Conservation (phyloP, 1,140 invertebrate genomes). For the Drosophila setifemur region DNA sequence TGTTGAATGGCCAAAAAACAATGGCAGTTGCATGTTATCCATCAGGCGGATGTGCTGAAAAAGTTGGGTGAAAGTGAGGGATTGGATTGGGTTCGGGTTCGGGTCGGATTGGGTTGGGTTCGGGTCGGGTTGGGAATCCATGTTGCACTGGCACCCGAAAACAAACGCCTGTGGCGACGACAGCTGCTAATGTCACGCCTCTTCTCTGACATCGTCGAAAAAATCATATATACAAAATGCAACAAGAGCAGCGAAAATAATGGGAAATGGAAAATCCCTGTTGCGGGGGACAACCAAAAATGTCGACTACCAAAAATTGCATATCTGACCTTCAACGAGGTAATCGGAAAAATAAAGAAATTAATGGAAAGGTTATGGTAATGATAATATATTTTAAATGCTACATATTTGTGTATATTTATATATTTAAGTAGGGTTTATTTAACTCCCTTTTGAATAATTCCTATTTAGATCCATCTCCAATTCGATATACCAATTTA, state of each 20-base stretch:
- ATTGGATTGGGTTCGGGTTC: neutral
- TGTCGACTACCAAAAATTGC: slow-evolving; percentile 23
- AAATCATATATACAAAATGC: slow-evolving; percentile 7
- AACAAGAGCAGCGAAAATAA: neutral
- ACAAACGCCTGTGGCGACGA: slow-evolving; percentile 35
- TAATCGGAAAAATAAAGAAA: too few species aligned
- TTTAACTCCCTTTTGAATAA: neutral
- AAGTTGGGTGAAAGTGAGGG: slow-evolving; percentile 9
- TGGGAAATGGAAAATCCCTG: slow-evolving; percentile 25
- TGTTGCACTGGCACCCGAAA: slow-evolving; percentile 43
- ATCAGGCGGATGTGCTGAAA: slow-evolving; percentile 19
- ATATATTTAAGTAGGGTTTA: too few species aligned
- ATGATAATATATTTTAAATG: too few species aligned
- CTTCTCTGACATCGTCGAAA: slow-evolving; percentile 39
- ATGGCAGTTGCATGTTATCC: slow-evolving; percentile 63
- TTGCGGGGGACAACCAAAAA: slow-evolving; percentile 23
- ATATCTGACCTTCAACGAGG: slow-evolving; percentile 33
- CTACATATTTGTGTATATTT: too few species aligned
- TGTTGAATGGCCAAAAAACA: slow-evolving; percentile 47
- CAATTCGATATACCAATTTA: slow-evolving; percentile 6
- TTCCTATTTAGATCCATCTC: neutral
- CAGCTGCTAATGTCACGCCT: slow-evolving; percentile 74
- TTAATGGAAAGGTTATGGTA: too few species aligned
- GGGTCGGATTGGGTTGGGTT: neutral
- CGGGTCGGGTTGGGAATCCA: too few species aligned